These are phyloP conservation scores for Leptestheria dahalacensis DNA, from an alignment of 1,140 invertebrate genomes.

Conservation along the genomic window DNA sequence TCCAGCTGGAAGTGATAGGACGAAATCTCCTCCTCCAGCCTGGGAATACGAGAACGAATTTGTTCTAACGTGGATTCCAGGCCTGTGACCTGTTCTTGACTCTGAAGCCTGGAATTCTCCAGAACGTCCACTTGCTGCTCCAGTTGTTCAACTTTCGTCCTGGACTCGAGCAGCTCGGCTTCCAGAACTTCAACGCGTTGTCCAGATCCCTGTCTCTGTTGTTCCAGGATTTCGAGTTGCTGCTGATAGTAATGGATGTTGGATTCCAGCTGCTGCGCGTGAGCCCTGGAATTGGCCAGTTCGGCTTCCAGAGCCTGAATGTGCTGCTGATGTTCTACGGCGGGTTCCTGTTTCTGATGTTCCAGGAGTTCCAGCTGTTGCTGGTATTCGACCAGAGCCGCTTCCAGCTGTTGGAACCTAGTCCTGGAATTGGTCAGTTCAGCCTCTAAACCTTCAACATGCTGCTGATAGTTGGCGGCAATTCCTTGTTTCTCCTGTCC, in stretches of 20 bases:
- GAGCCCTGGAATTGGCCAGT: background rate
- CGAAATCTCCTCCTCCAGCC: background rate
- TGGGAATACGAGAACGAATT: background rate
- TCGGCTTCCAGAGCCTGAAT: conserved; percentile 2
- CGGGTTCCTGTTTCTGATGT: background rate
- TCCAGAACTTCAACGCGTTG: too few relatives aligned
- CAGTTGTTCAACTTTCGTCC: background rate
- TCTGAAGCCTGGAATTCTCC: background rate
- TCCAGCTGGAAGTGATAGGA: background rate
- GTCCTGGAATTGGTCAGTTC: background rate
- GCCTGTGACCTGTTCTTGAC: background rate
- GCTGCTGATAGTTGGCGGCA: background rate
- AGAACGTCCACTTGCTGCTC: too few relatives aligned
- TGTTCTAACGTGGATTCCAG: background rate
- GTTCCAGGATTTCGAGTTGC: too few relatives aligned
- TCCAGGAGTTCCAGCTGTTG: background rate
- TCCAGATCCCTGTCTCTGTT: too few relatives aligned
- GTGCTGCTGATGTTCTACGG: background rate
- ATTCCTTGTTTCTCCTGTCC: background rate
- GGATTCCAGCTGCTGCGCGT: background rate
- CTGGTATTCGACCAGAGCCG: background rate
- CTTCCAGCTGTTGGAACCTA: background rate
- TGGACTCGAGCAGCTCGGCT: too few relatives aligned
- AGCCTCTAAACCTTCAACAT: background rate
- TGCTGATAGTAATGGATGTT: too few relatives aligned